Evolutionary conservation across 2,113 vertebrate genomes (phyloP).

Genomic region (Agapornis roseicollis): DNA sequence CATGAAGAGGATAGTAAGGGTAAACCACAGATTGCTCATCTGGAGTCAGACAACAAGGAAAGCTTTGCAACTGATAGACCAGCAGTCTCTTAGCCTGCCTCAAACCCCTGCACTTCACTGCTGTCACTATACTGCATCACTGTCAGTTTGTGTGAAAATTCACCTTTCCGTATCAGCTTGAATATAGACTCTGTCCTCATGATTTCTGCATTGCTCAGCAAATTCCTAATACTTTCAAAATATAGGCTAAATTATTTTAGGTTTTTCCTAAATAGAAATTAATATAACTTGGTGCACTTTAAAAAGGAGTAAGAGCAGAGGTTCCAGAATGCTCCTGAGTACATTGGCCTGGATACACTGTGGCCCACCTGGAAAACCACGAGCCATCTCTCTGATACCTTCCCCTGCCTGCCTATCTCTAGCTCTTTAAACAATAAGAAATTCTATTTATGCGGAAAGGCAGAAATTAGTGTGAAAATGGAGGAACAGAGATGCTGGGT

Average conservation of each 20-base stretch:
- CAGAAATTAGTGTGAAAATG: neutral
- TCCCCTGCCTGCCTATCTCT: neutral
- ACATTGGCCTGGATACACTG: neutral
- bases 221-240: conserved; percentile 27
- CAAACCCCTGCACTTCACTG: neutral
- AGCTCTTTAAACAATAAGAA: neutral
- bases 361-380: neutral
- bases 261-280: neutral
- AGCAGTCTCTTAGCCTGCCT: neutral
- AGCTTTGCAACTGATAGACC: neutral
- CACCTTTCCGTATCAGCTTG: neutral
- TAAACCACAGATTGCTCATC: neutral
- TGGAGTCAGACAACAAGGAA: neutral
- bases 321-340: conserved; percentile 6
- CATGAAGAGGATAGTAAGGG: neutral
- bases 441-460: neutral
- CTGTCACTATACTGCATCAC: neutral
- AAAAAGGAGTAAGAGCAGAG: conserved; percentile 39
- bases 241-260: neutral
- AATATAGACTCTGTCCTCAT: neutral
- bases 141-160: neutral
- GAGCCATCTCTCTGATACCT: neutral
- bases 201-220: neutral
- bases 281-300: neutral
- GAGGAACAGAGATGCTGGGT: neutral